A percentile compares a stretch with the other conserved stretches of the same genome.
Conservation (phyloP, 2,113 vertebrate genomes). For the Ranitomeya imitator region DNA sequence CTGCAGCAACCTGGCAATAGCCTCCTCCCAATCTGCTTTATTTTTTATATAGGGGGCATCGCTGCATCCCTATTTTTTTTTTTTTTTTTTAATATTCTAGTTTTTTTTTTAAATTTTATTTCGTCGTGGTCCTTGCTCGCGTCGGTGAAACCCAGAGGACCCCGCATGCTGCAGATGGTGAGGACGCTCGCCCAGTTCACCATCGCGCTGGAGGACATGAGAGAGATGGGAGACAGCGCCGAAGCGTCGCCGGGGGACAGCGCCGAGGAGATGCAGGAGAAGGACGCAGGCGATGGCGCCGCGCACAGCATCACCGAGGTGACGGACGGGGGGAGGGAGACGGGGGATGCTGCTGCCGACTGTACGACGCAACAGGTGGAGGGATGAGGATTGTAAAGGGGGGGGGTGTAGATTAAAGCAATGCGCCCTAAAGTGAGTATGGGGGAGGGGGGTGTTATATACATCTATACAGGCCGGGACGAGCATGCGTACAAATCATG, state of each 20-base stretch:
- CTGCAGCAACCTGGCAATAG: slow-evolving; percentile 18
- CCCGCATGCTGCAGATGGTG: slow-evolving; percentile 97
- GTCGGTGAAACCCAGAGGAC: slow-evolving; percentile 61
- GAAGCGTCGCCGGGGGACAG: slow-evolving; percentile 68
- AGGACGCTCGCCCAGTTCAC: slow-evolving; percentile 96
- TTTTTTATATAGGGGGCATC: not conserved
- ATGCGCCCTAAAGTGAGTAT: not conserved
- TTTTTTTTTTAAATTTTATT: not conserved
- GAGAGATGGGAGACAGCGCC: slow-evolving; percentile 81
- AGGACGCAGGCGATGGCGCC: slow-evolving; percentile 64
- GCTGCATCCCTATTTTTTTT: too few relatives aligned
- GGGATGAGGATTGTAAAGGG: not conserved
- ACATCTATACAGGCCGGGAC: not conserved
- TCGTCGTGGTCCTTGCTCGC: not conserved
- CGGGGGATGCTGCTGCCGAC: too few relatives aligned
- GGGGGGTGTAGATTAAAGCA: not conserved
- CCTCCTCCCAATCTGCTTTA: not conserved
- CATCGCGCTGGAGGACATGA: slow-evolving; percentile 97
- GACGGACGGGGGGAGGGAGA: slow-evolving; percentile 46
- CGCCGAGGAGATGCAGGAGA: slow-evolving; percentile 64
- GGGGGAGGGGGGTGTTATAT: not conserved
- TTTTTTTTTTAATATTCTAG: too few relatives aligned
- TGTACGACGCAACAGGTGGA: not conserved
- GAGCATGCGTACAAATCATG: not conserved
- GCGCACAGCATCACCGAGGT: slow-evolving; percentile 72